Base-by-base conservation (phyloP, 1,140 invertebrate genomes). In the Orius insidiosus region DNA sequence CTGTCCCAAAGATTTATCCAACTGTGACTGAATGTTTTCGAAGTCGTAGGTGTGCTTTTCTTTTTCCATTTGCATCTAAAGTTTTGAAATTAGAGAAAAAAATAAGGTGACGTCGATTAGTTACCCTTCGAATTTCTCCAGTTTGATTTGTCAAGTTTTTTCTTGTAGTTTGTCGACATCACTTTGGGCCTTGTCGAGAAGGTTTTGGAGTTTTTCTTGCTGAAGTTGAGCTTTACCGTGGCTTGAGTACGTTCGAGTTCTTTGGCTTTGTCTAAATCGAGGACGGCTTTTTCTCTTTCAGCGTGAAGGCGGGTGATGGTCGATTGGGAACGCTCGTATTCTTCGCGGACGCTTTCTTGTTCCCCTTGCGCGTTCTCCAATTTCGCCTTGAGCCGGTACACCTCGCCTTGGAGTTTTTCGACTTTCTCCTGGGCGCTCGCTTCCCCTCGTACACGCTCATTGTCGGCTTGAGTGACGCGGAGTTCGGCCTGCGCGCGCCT, bases 301-400 rank as follows among this genome's bases (percentile, higher is more conserved):
- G 80, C 79, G 59, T 88, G 85, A 48, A 88, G 68, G 44, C 86
- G 72, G 39, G 80, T 78, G 34, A 85, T 75, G 5, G 75, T 70
- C 0, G 75, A 67, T 58, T 82, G 78, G 10, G 78, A 69, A 44
- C 84, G 71, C 58, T 89, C 87, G 57, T 88, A 80, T 63, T 93
- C 87, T 57, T 92, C 87, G 42, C 87, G 82, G 43, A 93, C 64
- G 59, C 81, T 89, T 56, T 92, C 86, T 58, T 88, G 85, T 65
- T 94, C 88, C 45, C 80, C 81, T 67, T 92, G 86, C 58, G 87
- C 85, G 65, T 93, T 93, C 68, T 93, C 89, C 55, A 94, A 67
- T 60, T 87, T 80, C 9, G 88, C 88, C 63, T 93, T 92, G 47
- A 93, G 69, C 57, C 87, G 72, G 59, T 93, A 93, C 9, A 94